Evolutionary conservation across 2,797 vertebrate genomes (phyloP).

Genomic region (Apogon talboti): DNA sequence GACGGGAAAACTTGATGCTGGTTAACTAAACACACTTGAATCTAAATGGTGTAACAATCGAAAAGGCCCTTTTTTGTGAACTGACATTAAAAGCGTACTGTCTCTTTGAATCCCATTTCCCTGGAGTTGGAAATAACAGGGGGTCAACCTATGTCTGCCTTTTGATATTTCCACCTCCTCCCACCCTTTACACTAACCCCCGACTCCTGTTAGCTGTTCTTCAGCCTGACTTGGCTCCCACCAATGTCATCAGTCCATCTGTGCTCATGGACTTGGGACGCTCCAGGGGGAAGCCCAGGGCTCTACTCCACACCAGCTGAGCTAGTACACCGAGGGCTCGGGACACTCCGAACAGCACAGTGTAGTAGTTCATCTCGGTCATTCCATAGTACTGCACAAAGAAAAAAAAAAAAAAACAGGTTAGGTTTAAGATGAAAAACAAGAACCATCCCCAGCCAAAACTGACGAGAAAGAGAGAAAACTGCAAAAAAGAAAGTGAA

Average conservation of each 20-base stretch:
- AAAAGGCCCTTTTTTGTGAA: slow-evolving; percentile 73
- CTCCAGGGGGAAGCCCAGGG: slow-evolving; percentile 94
- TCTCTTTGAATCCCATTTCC: slow-evolving; percentile 81
- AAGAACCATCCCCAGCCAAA: too few species aligned
- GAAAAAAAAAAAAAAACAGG: not conserved
- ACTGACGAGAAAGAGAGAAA: too few species aligned
- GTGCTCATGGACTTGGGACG: slow-evolving; percentile 98
- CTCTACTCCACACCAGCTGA: slow-evolving; percentile 96
- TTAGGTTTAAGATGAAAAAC: not conserved
- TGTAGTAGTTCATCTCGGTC: slow-evolving; percentile 99
- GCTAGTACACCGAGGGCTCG: slow-evolving; percentile 92
- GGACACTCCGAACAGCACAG: slow-evolving; percentile 95
- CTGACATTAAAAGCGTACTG: slow-evolving; percentile 80
- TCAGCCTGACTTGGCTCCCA: slow-evolving; percentile 91
- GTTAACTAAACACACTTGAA: slow-evolving; percentile 54
- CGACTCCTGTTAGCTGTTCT: slow-evolving; percentile 36
- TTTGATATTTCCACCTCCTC: slow-evolving; percentile 59
- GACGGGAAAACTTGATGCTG: slow-evolving; percentile 27
- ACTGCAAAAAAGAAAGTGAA: too few species aligned
- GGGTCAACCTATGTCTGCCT: slow-evolving; percentile 65
- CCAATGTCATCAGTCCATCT: slow-evolving; percentile 91
- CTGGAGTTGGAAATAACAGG: slow-evolving; percentile 66
- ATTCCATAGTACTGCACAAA: slow-evolving; percentile 92
- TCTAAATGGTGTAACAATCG: slow-evolving; percentile 54
- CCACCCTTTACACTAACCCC: slow-evolving; percentile 70